Base-by-base conservation (phyloP, 2,888 invertebrate genomes). In the Athetis lepigone region DNA sequence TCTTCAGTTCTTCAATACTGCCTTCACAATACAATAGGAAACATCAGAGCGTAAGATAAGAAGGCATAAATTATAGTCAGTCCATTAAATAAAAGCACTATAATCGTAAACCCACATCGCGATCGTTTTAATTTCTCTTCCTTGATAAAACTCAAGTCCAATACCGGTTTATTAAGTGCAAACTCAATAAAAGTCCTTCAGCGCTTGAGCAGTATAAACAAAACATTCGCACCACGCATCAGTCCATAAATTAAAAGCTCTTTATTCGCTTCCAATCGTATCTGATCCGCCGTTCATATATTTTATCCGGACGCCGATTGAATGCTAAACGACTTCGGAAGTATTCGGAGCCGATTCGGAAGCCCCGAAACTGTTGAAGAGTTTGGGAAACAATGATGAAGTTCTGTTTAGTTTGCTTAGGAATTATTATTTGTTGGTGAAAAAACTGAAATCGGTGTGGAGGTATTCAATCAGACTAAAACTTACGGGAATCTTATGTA, bases 231-330 rank as follows among this genome's bases (percentile, higher is more conserved):
- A 47, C 19, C 50, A 56, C 52, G 57, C 45, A 59, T 52, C 42
- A 70, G 61, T 72, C 43, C 56, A 75, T 75, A 73, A 73, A 78
- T 78, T 78, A 75, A 69, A 70, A 60, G 60, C 57, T 66, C 68
- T 63, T 76, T 70, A 72, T 72, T 70, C 68, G 50, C 61, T 63
- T 33, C 77, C 65, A 71, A 77, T 79, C 56, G 68, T 58, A 75
- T 77, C 72, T 62, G 79, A 75, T 67, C 67, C 60, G 42, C 51
- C 56, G 57, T 60, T 70, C 68, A 79, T 77, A 79, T 79, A 79
- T 79, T 77, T 79, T 59, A 70, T 72, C 65, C 68, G 57, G 61
- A 75, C 68, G 75, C 57, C 23, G n/a, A 62, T 36, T 59, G 75
- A 79, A 77, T 79, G 60, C 63, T 59, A 62, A 75, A 71, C 18